phyloP scores from a whole-genome alignment of 2,113 vertebrate species.

The Sprattus sprattus region DNA sequence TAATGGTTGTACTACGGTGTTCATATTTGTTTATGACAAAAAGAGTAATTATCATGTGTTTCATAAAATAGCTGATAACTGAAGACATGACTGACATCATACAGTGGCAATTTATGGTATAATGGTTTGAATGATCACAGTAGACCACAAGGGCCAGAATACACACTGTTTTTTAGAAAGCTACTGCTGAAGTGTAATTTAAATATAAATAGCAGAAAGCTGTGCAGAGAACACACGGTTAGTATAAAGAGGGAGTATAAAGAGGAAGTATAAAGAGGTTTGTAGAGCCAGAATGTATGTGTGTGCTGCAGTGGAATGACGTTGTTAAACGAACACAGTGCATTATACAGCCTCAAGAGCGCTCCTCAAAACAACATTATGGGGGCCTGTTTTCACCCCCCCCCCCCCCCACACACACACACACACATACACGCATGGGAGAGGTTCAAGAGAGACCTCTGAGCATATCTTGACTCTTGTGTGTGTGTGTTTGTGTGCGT shows the following conservation, averaged over 20 bases:
- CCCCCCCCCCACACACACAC: conserved; percentile 3
- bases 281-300: background rate
- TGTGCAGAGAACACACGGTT: background rate
- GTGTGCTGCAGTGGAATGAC: background rate
- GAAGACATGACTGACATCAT: background rate
- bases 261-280: background rate
- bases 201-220: background rate
- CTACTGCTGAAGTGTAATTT: background rate
- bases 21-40: background rate
- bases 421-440: background rate
- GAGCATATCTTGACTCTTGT: background rate
- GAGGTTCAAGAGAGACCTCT: background rate
- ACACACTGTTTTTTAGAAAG: background rate
- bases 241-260: background rate
- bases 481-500: conserved; percentile 6
- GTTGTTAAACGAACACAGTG: background rate
- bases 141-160: background rate
- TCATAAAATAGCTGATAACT: background rate
- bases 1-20: background rate
- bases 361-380: background rate
- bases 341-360: background rate
- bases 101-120: background rate
- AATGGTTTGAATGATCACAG: background rate
- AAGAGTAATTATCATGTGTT: background rate
- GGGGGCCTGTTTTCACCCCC: background rate